Conservation (phyloP, 2,888 invertebrate genomes). For the Aricia artaxerxes region DNA sequence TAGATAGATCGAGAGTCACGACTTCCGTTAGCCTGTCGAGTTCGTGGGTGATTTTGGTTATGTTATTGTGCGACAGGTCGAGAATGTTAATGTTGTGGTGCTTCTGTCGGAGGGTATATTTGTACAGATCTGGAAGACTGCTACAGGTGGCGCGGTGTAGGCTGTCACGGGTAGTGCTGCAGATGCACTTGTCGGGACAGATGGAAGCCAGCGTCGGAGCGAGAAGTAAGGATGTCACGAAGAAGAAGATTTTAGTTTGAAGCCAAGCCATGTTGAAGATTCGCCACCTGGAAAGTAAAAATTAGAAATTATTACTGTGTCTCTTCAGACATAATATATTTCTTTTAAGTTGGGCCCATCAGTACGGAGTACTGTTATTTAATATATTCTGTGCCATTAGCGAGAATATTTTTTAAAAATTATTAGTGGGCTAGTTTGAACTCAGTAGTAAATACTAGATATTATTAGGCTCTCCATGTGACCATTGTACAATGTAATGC, state of each 20-base stretch:
- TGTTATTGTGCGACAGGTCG: slow-evolving; percentile 83
- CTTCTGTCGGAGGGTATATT: slow-evolving; percentile 72
- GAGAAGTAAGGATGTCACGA: slow-evolving; percentile 58
- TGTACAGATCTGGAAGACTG: slow-evolving; percentile 88
- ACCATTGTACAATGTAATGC: no score
- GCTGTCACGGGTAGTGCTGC: slow-evolving; percentile 83
- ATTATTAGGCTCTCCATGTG: no score
- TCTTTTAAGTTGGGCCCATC: no score
- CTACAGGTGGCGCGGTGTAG: slow-evolving; percentile 84
- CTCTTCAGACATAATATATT: background rate
- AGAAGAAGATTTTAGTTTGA: slow-evolving; percentile 53
- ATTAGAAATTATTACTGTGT: slow-evolving; percentile 36
- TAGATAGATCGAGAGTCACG: slow-evolving; percentile 83
- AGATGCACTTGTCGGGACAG: slow-evolving; percentile 79
- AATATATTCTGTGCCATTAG: no score
- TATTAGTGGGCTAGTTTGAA: no score
- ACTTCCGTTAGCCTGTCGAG: slow-evolving; percentile 81
- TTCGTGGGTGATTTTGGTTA: slow-evolving; percentile 79
- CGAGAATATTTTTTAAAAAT: no score
- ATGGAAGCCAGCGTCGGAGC: slow-evolving; percentile 58
- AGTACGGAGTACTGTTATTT: no score
- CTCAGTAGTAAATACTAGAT: no score
- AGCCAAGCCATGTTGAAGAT: slow-evolving; percentile 59
- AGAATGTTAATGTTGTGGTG: slow-evolving; percentile 79
- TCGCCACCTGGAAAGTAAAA: slow-evolving; percentile 67